Evolutionary conservation across 1,140 invertebrate species (phyloP), one percentile per base, ranked within the genome.

Genomic region (Platyscapa corneri): DNA sequence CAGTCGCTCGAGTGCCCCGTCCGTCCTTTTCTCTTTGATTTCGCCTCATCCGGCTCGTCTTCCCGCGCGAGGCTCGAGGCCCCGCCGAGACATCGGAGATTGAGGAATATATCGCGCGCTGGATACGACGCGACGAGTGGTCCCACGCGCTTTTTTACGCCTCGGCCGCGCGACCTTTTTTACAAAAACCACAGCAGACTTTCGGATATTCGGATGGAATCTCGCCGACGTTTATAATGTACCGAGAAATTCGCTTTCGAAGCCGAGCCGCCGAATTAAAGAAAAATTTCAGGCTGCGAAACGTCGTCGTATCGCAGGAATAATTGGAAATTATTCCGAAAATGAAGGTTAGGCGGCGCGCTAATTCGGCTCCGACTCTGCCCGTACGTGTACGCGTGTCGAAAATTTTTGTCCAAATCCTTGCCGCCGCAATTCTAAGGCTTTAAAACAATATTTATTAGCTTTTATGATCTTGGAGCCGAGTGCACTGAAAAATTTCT

Each of bases 161-260:
- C 60, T 7, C n/a, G 60, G 5, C 34, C 67, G 65, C 65, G 34
- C 1, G 0, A 2, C 20, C 39, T 32, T 30, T 10, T 72, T 53
- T 53, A 53, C 49, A 27, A 3, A 8, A n/a, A 12, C 34, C 39
- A 20, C 23, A 23, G 42, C 20, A 20, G 37, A 42, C 23, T 74
- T 42, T 74, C 34, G 39, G 37, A n/a, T 34, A 74, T 42, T 74
- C 70, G 27, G 37, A 39, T 42, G 70, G 37, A 74, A 74, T 74
- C 20, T 39, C 70, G 23, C 14, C 39, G 0, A n/a, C 70, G 70
- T 20, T 27, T 37, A 27, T 10, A 42, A 27, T 14, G 70, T 20
- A 20, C 37, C 16, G 37, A 37, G 70, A 23, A 42, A 42, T 74
- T 74, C 37, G 37, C 7, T 74, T 32, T 74, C 70, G 3, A 14